These are phyloP conservation scores for Pygoscelis adeliae DNA, from an alignment of 2,113 vertebrate genomes.

Conservation along the genomic window DNA sequence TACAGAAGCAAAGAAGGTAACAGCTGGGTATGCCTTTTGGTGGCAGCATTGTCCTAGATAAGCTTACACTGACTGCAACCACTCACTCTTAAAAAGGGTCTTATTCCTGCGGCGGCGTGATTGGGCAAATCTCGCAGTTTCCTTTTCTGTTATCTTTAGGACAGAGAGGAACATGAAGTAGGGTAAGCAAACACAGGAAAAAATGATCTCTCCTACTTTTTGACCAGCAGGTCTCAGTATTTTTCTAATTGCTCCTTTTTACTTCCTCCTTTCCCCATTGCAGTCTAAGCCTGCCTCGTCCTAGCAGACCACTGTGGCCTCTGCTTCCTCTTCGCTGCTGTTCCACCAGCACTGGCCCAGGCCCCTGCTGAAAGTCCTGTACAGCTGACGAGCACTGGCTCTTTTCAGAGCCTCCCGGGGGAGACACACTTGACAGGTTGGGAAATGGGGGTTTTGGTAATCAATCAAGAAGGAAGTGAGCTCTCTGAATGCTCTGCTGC, in stretches of 20 bases:
- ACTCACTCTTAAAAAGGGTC: neutral
- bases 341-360: neutral
- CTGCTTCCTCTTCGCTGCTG: neutral
- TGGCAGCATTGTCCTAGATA: conserved; percentile 50
- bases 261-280: neutral
- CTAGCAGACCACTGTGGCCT: neutral
- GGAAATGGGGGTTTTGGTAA: neutral
- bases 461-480: neutral
- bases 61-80: neutral
- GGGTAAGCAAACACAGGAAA: neutral
- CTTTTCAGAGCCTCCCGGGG: neutral
- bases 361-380: neutral
- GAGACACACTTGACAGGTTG: neutral
- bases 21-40: conserved; percentile 32
- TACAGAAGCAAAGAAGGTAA: neutral
- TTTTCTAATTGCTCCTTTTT: neutral
- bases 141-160: neutral
- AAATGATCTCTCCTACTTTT: neutral
- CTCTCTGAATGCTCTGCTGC: neutral
- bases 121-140: neutral
- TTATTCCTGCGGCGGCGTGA: neutral
- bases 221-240: neutral
- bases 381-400: neutral
- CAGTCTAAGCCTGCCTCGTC: neutral
- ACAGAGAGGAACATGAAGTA: neutral